phyloP scores from a whole-genome alignment of 2,113 vertebrate genomes.

The Mohoua ochrocephala region DNA sequence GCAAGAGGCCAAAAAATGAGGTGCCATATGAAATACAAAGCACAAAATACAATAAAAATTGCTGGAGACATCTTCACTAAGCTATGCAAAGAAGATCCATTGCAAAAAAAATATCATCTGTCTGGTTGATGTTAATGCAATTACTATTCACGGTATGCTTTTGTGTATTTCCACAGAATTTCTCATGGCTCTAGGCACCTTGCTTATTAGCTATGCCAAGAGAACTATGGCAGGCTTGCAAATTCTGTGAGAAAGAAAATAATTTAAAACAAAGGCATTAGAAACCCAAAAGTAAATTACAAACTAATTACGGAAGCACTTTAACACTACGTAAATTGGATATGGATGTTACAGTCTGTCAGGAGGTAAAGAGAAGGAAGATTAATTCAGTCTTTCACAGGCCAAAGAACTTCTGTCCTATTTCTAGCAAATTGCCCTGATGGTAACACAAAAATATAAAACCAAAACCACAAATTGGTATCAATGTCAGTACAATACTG shows the following conservation, averaged over 20 bases:
- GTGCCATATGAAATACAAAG: neutral
- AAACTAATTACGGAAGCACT: neutral
- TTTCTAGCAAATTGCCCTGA: neutral
- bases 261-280: neutral
- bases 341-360: neutral
- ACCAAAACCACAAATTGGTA: neutral
- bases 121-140: neutral
- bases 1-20: neutral
- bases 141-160: neutral
- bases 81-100: neutral
- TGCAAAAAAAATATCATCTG: neutral
- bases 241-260: neutral
- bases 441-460: neutral
- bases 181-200: neutral
- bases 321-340: neutral
- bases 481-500: neutral
- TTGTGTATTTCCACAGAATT: neutral
- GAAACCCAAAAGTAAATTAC: neutral
- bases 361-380: neutral
- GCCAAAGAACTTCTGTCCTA: neutral
- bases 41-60: neutral
- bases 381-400: neutral
- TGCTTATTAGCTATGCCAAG: neutral
- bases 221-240: neutral
- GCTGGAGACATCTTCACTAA: neutral